Base-by-base conservation (phyloP, 2,888 invertebrate species). In the Lepidochrysops patricia region DNA sequence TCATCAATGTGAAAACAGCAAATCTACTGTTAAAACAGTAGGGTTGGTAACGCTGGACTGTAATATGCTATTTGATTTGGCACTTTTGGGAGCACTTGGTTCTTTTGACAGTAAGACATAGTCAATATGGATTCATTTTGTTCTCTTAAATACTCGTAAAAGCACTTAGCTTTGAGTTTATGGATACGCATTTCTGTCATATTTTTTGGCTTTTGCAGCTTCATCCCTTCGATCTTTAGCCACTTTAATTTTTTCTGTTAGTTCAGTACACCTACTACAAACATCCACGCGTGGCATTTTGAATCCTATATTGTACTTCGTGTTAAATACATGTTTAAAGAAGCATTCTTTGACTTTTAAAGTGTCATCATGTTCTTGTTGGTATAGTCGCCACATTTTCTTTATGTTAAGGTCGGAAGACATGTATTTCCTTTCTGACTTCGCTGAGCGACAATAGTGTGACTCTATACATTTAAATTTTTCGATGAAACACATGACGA, bases 121-220 rank as follows among this genome's bases (percentile, higher is more conserved):
- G 56, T 29, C 27, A 56, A 12, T 12, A 29, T 56, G 7, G 32
- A 19, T 29, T 54, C 12, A 56, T 56, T 32, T 15, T 56, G 19
- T 12, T 56, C 56, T 29, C 56, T 6, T 19, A 56, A 56, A 32
- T 15, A 56, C 32, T 27, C 29, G 9, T 32, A 56, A 56, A 56
- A 56, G 12, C 56, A 56, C 34, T 56, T 56, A 12, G 34, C 19
- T 56, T 56, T 56, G 7, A 56, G 12, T 12, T 34, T 56, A 12
- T 56, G 56, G n/a, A 56, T 32, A 27, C 34, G 56, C 19, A 56
- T 29, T 54, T 27, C 56, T 29, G 32, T 32, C 56, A 56, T 56
- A 32, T 12, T 12, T n/a, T 6, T 9, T 1, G 9, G 12, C 32
- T 34, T 9, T 56, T 19, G 27, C 56, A 19, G 7, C 12, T 34